Conservation (phyloP, 1,140 invertebrate genomes). For the Drosophila arawakana region DNA sequence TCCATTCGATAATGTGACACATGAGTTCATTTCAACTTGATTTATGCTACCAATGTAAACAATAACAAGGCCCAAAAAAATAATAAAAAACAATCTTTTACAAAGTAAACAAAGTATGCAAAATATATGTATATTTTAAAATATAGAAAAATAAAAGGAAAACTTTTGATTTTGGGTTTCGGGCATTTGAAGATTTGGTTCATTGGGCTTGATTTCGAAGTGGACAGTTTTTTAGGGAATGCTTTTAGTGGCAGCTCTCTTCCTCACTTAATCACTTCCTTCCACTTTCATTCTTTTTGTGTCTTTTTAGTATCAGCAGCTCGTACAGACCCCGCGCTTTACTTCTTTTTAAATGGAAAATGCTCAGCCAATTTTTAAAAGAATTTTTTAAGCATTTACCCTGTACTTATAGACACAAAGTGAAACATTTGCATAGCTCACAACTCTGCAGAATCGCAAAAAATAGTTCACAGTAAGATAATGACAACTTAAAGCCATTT, state of each 20-base stretch:
- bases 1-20: slow-evolving; percentile 71
- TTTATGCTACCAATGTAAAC: slow-evolving; percentile 68
- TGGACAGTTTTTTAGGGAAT: slow-evolving; percentile 11
- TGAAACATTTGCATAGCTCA: slow-evolving; percentile 51
- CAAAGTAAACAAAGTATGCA: slow-evolving; percentile 76
- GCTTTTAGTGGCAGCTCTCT: too few relatives aligned
- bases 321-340: background rate
- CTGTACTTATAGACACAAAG: slow-evolving; percentile 41
- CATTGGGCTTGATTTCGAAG: slow-evolving; percentile 34
- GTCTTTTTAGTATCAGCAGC: slow-evolving; percentile 1
- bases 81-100: slow-evolving; percentile 11
- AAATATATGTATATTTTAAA: slow-evolving; percentile 7
- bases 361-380: slow-evolving; percentile 16
- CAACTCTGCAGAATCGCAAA: slow-evolving; percentile 18
- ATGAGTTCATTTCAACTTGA: slow-evolving; percentile 75
- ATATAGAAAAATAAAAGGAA: slow-evolving; percentile 40
- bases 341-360: background rate
- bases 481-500: background rate
- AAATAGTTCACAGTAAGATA: slow-evolving; percentile 26
- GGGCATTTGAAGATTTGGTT: slow-evolving; percentile 41
- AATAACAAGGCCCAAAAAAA: slow-evolving; percentile 41
- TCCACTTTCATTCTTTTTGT: background rate
- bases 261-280: background rate
- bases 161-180: slow-evolving; percentile 62
- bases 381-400: slow-evolving; percentile 47